Conservation (phyloP, 2,113 vertebrate genomes). For the Crypturellus undulatus region DNA sequence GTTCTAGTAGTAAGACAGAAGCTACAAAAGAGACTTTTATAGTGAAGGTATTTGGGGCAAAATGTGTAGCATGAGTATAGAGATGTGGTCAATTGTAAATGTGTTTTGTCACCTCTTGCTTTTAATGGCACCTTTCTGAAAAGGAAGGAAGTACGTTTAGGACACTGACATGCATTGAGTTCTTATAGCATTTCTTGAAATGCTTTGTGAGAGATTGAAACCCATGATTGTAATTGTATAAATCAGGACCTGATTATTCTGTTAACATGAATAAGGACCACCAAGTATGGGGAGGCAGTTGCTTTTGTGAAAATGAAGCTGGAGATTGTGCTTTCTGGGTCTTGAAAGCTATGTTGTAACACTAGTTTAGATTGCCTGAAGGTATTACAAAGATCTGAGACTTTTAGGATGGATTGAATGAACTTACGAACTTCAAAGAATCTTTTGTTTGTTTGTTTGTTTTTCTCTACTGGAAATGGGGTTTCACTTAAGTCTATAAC, state of each 20-base stretch:
- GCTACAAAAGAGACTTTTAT: neutral
- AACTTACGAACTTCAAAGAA: neutral
- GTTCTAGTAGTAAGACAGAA: neutral
- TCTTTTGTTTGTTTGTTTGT: neutral
- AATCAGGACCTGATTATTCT: neutral
- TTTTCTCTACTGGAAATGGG: neutral
- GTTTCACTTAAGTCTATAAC: neutral
- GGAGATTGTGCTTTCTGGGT: neutral
- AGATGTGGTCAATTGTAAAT: neutral
- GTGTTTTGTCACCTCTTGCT: neutral
- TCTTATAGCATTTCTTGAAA: neutral
- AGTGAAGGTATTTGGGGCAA: neutral
- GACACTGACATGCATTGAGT: neutral
- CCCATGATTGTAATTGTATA: neutral
- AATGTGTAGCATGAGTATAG: neutral
- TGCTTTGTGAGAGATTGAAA: neutral
- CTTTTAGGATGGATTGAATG: neutral
- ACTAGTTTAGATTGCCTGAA: neutral
- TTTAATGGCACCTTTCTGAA: neutral
- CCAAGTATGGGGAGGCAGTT: neutral
- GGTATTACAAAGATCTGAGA: neutral
- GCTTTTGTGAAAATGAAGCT: neutral
- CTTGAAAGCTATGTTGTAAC: neutral
- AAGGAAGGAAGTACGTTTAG: neutral
- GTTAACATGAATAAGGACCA: neutral